Evolutionary conservation across 2,797 vertebrate genomes (phyloP).

Genomic region (Poecilia picta): DNA sequence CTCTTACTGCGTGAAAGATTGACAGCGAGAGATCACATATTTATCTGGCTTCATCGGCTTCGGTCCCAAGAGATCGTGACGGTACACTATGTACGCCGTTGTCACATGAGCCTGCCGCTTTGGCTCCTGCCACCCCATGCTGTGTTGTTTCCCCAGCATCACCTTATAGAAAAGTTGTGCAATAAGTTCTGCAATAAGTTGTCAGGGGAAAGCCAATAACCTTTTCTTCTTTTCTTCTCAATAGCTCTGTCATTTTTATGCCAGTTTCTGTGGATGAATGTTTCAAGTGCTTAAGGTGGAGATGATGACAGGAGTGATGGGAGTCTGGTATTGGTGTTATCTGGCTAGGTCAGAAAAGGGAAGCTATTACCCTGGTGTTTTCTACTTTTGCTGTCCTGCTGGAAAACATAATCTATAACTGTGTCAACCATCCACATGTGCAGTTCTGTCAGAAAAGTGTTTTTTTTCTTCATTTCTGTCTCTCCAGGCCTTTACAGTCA

Average conservation of each 20-base stretch:
- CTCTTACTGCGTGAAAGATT: slow-evolving; percentile 47
- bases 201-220: slow-evolving; percentile 41
- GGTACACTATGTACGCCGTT: slow-evolving; percentile 31
- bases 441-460: slow-evolving; percentile 6
- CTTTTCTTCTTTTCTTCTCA: slow-evolving; percentile 25
- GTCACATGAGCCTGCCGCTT: slow-evolving; percentile 30
- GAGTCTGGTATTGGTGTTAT: slow-evolving; percentile 37
- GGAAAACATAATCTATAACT: slow-evolving; percentile 54
- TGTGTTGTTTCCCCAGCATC: slow-evolving; percentile 50
- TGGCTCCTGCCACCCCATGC: slow-evolving; percentile 29
- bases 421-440: slow-evolving; percentile 34
- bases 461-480: slow-evolving; percentile 18
- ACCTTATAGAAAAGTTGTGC: slow-evolving; percentile 36
- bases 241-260: slow-evolving; percentile 41
- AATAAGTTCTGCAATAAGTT: slow-evolving; percentile 49
- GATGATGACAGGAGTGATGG: slow-evolving; percentile 42
- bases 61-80: slow-evolving; percentile 41
- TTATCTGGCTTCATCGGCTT: slow-evolving; percentile 49
- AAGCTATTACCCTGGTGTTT: slow-evolving; percentile 31
- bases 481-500: slow-evolving; percentile 8
- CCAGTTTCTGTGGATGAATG: slow-evolving; percentile 24
- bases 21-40: slow-evolving; percentile 59
- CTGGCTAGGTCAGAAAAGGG: slow-evolving; percentile 45
- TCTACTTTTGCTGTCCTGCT: slow-evolving; percentile 17
- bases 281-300: slow-evolving; percentile 23